These are phyloP conservation scores for Laterallus jamaicensis DNA, from an alignment of 2,113 vertebrate species.

Conservation along the genomic window DNA sequence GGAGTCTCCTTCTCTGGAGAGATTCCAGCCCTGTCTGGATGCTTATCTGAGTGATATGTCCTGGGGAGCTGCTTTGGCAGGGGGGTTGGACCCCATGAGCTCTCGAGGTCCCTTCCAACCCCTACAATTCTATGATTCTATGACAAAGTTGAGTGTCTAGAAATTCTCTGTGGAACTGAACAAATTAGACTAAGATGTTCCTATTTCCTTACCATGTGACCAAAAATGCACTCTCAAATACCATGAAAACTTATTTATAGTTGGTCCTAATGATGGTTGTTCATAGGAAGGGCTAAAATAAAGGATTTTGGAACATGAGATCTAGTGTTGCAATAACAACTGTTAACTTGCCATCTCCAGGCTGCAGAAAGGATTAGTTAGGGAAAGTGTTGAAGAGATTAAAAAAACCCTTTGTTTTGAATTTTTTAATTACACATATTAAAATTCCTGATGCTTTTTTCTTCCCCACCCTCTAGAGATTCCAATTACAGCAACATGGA, in stretches of 20 bases:
- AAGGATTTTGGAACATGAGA: not conserved
- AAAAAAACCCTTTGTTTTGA: not conserved
- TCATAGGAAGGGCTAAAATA: not conserved
- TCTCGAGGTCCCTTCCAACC: no score
- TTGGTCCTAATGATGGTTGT: not conserved
- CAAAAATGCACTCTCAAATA: not conserved
- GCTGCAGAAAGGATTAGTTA: not conserved
- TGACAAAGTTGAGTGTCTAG: not conserved
- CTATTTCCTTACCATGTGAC: not conserved
- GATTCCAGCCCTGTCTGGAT: no score
- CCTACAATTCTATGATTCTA: no score
- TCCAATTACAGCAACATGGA: conserved; percentile 66
- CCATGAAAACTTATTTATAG: not conserved
- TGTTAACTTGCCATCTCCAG: not conserved
- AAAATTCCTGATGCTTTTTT: not conserved
- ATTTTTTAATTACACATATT: not conserved
- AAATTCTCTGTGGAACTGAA: not conserved
- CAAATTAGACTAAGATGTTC: not conserved
- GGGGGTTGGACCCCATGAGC: no score
- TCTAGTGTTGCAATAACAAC: not conserved
- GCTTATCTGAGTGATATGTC: no score
- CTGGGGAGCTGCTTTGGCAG: no score
- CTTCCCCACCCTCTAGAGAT: conserved; percentile 64
- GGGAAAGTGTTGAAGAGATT: not conserved
- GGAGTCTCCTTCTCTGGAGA: no score